Percentiles rank a stretch among this genome's conserved stretches.
Conservation (phyloP, 2,797 vertebrate species). For the Sarcoramphus papa region DNA sequence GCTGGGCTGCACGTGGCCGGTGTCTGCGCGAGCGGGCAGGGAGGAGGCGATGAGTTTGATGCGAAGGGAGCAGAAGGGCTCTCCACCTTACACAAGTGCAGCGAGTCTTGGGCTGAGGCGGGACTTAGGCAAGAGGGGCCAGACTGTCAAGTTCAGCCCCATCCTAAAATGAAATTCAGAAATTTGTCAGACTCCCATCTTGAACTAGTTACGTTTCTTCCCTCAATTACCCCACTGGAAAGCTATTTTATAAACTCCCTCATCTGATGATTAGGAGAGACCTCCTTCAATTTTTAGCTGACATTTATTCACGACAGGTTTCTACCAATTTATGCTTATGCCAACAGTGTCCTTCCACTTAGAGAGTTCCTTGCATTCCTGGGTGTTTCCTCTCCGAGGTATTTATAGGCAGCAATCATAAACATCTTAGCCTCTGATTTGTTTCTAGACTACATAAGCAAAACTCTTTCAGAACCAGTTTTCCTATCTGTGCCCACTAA, state of each 20-base stretch:
- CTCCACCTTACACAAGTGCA: not conserved
- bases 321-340: not conserved
- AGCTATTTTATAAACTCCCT: slow-evolving; percentile 54
- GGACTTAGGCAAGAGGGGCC: not conserved
- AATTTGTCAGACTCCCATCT: slow-evolving; percentile 61
- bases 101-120: not conserved
- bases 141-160: slow-evolving; percentile 43
- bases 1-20: not conserved
- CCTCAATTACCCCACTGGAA: slow-evolving; percentile 54
- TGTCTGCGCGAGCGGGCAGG: fast-evolving
- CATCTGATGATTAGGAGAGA: slow-evolving; percentile 52
- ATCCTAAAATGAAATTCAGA: slow-evolving; percentile 7
- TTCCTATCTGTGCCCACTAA: not conserved
- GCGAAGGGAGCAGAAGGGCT: not conserved
- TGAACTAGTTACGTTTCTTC: slow-evolving; percentile 57
- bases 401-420: not conserved
- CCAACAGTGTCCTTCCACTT: not conserved
- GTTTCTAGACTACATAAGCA: not conserved
- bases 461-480: not conserved
- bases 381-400: slow-evolving; percentile 15
- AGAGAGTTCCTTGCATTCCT: slow-evolving; percentile 13
- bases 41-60: not conserved
- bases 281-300: slow-evolving; percentile 13
- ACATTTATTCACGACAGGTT: slow-evolving; percentile 27
- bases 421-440: not conserved